phyloP scores from a whole-genome alignment of 2,888 invertebrate species.

The Drosophila nr. perissopoda region DNA sequence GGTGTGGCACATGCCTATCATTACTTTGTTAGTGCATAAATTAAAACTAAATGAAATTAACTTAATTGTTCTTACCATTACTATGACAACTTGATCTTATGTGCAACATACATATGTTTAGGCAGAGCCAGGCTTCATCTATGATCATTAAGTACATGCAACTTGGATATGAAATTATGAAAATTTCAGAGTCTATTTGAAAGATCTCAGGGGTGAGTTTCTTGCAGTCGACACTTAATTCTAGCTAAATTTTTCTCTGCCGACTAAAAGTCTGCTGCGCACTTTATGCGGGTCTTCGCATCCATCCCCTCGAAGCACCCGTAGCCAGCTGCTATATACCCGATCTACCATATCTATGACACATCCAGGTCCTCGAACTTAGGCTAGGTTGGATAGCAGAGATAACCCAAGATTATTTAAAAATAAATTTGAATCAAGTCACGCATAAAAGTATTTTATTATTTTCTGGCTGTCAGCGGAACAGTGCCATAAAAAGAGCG shows the following conservation, averaged over 20 bases:
- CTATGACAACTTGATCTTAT: background rate
- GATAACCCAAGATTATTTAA: background rate
- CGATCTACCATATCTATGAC: background rate
- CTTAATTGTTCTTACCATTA: background rate
- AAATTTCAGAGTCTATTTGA: background rate
- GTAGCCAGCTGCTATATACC: background rate
- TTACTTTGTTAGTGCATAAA: background rate
- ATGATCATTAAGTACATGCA: background rate
- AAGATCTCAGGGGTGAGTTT: slow-evolving; percentile 5
- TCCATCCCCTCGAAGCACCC: background rate
- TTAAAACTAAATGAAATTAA: background rate
- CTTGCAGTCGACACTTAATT: background rate
- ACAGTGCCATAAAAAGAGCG: background rate
- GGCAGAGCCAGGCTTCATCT: background rate
- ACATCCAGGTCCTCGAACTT: background rate
- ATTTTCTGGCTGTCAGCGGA: background rate
- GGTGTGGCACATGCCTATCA: background rate
- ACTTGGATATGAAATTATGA: background rate
- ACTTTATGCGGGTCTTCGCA: background rate
- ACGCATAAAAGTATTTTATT: background rate
- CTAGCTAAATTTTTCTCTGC: background rate
- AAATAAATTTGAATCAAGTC: background rate
- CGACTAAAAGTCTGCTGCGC: background rate
- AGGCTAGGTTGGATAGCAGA: background rate
- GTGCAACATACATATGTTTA: too few species aligned